Percentiles rank a stretch among this genome's conserved stretches.
Conservation (phyloP, 2,888 invertebrate species). For the Patella depressa region DNA sequence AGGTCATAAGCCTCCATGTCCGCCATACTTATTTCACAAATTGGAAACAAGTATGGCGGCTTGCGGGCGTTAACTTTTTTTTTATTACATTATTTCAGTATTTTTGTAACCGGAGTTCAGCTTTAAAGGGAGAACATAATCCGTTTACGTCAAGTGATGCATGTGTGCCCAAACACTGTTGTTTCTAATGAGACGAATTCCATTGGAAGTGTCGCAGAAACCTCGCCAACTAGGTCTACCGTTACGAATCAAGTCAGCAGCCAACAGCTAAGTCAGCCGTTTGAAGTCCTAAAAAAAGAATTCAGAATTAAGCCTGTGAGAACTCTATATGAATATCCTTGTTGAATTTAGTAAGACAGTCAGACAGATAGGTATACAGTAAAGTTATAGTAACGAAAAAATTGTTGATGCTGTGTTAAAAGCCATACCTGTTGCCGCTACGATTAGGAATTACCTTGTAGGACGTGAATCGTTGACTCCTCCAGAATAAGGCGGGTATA, state of each 20-base stretch:
- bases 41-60: too few relatives aligned
- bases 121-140: not conserved
- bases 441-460: not conserved
- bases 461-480: not conserved
- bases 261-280: not conserved
- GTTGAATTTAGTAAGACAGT: not conserved
- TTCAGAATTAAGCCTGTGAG: not conserved
- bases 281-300: not conserved
- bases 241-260: too few relatives aligned
- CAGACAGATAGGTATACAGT: not conserved
- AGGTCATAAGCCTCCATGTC: too few relatives aligned
- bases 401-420: conserved; percentile 2
- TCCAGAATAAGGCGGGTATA: too few relatives aligned
- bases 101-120: too few relatives aligned
- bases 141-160: not conserved
- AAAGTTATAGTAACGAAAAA: not conserved
- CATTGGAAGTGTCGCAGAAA: not conserved
- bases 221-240: not conserved
- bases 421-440: not conserved
- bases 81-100: too few relatives aligned
- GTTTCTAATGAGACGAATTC: not conserved
- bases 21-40: too few relatives aligned
- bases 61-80: too few relatives aligned
- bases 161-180: not conserved
- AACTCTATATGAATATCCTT: not conserved